Evolutionary conservation across 2,888 invertebrate genomes (phyloP).

Genomic region (Diaphora mendica): DNA sequence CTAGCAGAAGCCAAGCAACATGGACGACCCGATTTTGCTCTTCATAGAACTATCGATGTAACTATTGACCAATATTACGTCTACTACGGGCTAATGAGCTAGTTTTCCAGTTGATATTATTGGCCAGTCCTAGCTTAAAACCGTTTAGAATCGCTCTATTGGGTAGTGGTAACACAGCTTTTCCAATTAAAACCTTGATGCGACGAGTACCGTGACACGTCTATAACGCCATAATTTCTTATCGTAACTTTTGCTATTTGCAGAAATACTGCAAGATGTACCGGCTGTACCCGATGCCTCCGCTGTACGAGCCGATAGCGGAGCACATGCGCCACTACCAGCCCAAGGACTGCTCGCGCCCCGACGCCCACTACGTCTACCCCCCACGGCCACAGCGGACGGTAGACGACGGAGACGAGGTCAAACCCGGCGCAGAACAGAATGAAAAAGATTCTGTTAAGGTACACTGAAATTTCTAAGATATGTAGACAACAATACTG

Average conservation of each 20-base stretch:
- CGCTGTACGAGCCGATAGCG: slow-evolving; percentile 63
- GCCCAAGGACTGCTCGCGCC: slow-evolving; percentile 61
- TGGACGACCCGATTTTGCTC: slow-evolving; percentile 74
- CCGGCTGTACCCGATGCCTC: slow-evolving; percentile 74
- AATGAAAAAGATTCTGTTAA: background rate
- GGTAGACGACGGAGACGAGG: background rate
- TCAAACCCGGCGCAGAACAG: background rate
- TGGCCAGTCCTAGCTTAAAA: no score
- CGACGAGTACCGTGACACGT: background rate
- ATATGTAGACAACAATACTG: background rate
- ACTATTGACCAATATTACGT: slow-evolving; percentile 28
- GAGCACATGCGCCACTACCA: slow-evolving; percentile 67
- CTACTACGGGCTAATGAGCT: no score
- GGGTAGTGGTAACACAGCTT: background rate
- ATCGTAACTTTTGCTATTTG: background rate
- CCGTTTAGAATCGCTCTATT: background rate
- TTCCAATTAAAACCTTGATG: background rate
- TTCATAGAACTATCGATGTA: slow-evolving; percentile 78
- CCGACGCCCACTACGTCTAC: slow-evolving; percentile 54
- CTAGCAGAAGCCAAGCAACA: slow-evolving; percentile 73
- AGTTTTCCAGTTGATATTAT: no score
- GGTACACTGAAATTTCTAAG: background rate
- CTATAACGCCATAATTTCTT: no score
- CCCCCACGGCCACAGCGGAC: slow-evolving; percentile 43
- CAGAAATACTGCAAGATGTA: slow-evolving; percentile 76